Percentiles rank a stretch among this genome's conserved stretches.
Evolutionary conservation across 2,113 vertebrate species (phyloP).

Genomic region (Brachyhypopomus gauderio): DNA sequence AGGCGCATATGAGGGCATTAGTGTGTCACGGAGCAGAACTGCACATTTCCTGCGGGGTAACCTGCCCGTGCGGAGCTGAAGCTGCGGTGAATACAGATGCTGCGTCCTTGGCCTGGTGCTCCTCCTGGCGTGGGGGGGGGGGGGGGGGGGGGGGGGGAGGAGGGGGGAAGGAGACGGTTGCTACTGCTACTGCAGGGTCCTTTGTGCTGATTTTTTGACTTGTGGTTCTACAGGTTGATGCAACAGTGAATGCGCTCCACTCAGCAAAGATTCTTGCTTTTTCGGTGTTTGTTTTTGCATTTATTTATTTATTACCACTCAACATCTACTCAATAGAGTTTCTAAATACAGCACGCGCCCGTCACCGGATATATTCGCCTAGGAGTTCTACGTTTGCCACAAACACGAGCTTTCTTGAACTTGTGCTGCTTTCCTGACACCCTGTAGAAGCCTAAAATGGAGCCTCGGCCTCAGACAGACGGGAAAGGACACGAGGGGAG

Average conservation of each 20-base stretch:
- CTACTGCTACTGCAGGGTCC: neutral
- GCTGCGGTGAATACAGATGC: conserved; percentile 7
- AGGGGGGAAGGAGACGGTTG: neutral
- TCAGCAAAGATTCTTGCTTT: neutral
- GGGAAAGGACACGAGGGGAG: neutral
- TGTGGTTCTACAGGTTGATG: neutral
- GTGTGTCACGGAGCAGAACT: conserved; percentile 30
- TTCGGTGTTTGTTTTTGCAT: too few species aligned
- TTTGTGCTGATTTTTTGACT: neutral
- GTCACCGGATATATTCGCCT: neutral
- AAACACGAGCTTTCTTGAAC: neutral
- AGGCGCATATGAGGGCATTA: conserved; percentile 32
- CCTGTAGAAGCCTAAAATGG: too few species aligned
- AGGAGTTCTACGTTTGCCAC: neutral
- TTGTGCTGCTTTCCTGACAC: neutral
- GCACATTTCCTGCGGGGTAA: neutral
- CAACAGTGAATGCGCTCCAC: neutral
- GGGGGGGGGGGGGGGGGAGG: neutral
- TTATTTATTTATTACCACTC: too few species aligned
- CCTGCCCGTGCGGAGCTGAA: neutral
- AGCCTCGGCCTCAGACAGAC: too few species aligned
- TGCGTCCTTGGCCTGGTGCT: neutral
- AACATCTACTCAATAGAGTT: neutral
- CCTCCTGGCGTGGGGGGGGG: neutral
- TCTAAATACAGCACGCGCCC: neutral